Conservation (phyloP, 64 coral and sea anemone genomes). For the Pocillopora verrucosa region DNA sequence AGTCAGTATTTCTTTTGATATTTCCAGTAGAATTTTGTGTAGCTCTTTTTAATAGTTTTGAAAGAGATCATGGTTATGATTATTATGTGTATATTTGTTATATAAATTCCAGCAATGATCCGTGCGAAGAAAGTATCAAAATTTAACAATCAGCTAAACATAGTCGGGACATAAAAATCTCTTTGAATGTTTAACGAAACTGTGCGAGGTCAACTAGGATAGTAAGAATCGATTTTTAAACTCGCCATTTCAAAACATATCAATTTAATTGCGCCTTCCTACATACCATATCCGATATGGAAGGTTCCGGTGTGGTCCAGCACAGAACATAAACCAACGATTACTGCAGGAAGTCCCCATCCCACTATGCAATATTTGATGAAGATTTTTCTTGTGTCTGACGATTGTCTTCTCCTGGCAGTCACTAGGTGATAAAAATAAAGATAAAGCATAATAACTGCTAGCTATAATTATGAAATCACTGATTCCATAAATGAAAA, state of each 20-base stretch:
- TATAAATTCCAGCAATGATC: too few relatives aligned
- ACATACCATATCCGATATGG: slow-evolving; percentile 28
- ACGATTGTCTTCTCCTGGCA: background rate
- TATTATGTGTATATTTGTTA: too few relatives aligned
- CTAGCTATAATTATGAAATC: background rate
- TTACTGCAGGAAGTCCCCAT: background rate
- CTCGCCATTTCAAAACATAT: background rate
- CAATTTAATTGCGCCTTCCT: background rate
- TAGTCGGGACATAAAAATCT: too few relatives aligned
- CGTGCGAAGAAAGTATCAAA: too few relatives aligned
- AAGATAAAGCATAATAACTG: background rate
- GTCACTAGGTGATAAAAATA: background rate
- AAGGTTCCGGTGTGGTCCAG: background rate
- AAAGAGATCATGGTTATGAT: too few relatives aligned
- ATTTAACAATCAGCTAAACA: too few relatives aligned
- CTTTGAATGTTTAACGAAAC: too few relatives aligned
- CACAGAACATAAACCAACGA: background rate
- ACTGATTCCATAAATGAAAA: too few relatives aligned
- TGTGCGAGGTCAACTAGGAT: too few relatives aligned
- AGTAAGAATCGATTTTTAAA: background rate
- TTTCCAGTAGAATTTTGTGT: too few relatives aligned
- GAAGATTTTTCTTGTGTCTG: background rate
- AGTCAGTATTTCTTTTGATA: too few relatives aligned
- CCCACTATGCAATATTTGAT: slow-evolving; percentile 20
- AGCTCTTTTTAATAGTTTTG: too few relatives aligned